A percentile compares a stretch with the other conserved stretches of the same genome.
phyloP scores from a whole-genome alignment of 1,140 invertebrate species.

The Riptortus pedestris region DNA sequence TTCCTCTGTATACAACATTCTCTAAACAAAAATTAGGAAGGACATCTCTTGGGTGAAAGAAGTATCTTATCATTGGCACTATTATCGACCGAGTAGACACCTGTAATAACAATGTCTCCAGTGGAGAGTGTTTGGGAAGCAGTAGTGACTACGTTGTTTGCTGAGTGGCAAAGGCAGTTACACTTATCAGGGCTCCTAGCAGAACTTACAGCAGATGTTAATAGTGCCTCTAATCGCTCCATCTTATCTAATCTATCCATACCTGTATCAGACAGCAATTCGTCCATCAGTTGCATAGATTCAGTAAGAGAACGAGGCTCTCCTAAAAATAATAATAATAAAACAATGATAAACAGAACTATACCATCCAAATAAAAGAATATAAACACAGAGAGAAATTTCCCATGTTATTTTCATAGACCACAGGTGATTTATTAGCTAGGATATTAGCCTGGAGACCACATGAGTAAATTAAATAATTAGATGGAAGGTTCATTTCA shows the following conservation, averaged over 20 bases:
- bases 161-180: slow-evolving; percentile 31
- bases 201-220: slow-evolving; percentile 57
- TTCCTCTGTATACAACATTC: too few relatives aligned
- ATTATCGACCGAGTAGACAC: slow-evolving; percentile 43
- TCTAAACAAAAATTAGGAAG: background rate
- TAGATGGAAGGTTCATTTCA: too few relatives aligned
- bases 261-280: slow-evolving; percentile 67
- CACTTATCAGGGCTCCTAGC: slow-evolving; percentile 9
- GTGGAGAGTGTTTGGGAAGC: slow-evolving; percentile 77
- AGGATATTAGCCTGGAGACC: too few relatives aligned
- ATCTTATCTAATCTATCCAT: slow-evolving; percentile 80
- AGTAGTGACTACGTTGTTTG: slow-evolving; percentile 36
- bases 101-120: slow-evolving; percentile 86
- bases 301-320: slow-evolving; percentile 74
- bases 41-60: background rate
- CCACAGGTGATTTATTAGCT: background rate
- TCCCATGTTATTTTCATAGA: background rate
- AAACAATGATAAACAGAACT: too few relatives aligned
- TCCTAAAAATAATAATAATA: slow-evolving; percentile 25
- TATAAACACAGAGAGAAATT: background rate
- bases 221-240: slow-evolving; percentile 70
- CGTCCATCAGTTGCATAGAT: slow-evolving; percentile 80
- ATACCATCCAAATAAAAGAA: background rate
- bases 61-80: slow-evolving; percentile 7
- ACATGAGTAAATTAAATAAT: too few relatives aligned